Evolutionary conservation across 2,888 invertebrate genomes (phyloP).

Genomic region (Pachycephus smyrnensis): DNA sequence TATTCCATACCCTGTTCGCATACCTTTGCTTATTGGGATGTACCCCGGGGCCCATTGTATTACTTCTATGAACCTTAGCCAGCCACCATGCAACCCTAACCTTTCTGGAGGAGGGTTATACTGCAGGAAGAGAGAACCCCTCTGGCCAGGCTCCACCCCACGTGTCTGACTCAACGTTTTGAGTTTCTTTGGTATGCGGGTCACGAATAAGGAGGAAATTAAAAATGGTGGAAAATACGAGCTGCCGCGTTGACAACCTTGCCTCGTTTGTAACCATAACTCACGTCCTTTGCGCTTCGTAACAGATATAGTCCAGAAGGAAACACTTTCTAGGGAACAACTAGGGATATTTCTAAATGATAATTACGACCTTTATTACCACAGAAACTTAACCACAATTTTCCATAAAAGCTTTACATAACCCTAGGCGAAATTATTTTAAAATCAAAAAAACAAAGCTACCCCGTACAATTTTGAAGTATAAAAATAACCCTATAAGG

Average conservation of each 20-base stretch:
- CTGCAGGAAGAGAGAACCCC: slow-evolving; percentile 27
- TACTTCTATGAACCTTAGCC: slow-evolving; percentile 36
- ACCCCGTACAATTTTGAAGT: background rate
- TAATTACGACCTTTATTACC: background rate
- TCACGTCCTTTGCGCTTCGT: background rate
- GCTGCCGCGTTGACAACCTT: background rate
- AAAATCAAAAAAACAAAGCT: background rate
- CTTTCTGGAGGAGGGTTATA: slow-evolving; percentile 28
- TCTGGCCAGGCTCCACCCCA: slow-evolving; percentile 47
- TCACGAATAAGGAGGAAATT: background rate
- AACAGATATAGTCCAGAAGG: background rate
- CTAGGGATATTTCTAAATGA: background rate
- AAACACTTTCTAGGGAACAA: background rate
- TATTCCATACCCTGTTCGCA: slow-evolving; percentile 29
- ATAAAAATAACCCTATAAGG: too few relatives aligned
- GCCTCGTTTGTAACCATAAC: background rate
- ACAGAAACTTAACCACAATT: too few relatives aligned
- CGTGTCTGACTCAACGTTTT: background rate
- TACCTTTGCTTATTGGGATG: slow-evolving; percentile 48
- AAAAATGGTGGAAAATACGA: background rate
- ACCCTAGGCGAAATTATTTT: background rate
- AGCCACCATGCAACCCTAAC: slow-evolving; percentile 48
- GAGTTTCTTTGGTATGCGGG: background rate
- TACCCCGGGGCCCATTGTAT: slow-evolving; percentile 55
- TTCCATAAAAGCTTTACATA: background rate